Percentiles rank a stretch among this genome's conserved stretches.
phyloP scores from a whole-genome alignment of 2,888 invertebrate genomes.

The Ceraclea dissimilis region DNA sequence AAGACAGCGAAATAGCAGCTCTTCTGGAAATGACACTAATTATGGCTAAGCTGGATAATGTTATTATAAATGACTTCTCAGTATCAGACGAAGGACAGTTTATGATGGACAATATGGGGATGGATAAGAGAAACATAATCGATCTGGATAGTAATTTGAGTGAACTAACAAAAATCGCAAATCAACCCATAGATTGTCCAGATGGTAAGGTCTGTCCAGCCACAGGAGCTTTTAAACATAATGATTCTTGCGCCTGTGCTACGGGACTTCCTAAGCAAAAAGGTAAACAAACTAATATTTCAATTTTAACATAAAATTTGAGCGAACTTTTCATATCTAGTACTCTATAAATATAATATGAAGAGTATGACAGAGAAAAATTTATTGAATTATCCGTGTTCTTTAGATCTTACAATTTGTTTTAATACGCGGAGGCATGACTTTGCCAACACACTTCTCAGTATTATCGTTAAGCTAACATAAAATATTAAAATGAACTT shows the following conservation, averaged over 20 bases:
- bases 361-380: too few species aligned
- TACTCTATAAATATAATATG: too few species aligned
- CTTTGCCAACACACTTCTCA: too few species aligned
- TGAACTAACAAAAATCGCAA: not conserved
- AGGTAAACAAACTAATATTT: not conserved
- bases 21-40: conserved; percentile 9
- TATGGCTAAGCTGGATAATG: conserved; percentile 4
- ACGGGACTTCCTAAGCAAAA: not conserved
- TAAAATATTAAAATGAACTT: too few species aligned
- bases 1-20: conserved; percentile 5
- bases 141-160: not conserved
- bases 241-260: not conserved
- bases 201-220: conserved; percentile 1
- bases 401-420: too few species aligned
- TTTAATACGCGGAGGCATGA: too few species aligned
- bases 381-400: too few species aligned
- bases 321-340: too few species aligned
- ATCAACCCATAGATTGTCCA: not conserved
- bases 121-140: not conserved
- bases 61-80: conserved; percentile 12
- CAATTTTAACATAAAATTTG: not conserved
- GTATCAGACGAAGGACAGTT: conserved; percentile 9
- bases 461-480: too few species aligned
- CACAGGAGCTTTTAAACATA: not conserved
- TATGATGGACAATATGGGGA: conserved; percentile 2